Evolutionary conservation across 2,797 vertebrate genomes (phyloP).

Genomic region (Sebastes hubbsi): DNA sequence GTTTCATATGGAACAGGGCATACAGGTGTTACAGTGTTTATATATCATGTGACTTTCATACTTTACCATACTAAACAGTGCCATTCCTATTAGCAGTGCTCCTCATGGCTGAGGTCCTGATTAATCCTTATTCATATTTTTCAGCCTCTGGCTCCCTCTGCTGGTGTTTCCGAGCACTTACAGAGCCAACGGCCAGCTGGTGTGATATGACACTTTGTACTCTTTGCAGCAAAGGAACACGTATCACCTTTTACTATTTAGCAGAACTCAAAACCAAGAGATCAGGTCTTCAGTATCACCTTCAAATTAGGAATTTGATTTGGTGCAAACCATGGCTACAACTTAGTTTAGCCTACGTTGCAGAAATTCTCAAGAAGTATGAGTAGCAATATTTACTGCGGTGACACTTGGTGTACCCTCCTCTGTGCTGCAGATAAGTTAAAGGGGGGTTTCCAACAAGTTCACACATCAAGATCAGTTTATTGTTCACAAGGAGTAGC

Average conservation of each 20-base stretch:
- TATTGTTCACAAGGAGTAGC: neutral
- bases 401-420: neutral
- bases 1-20: conserved; percentile 31
- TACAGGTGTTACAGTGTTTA: conserved; percentile 44
- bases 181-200: conserved; percentile 1
- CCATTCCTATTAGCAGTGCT: conserved; percentile 52
- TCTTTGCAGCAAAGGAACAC: conserved; percentile 14
- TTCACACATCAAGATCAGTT: neutral
- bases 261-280: neutral
- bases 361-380: conserved; percentile 29
- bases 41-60: conserved; percentile 43
- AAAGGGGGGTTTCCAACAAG: neutral
- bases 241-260: conserved; percentile 3
- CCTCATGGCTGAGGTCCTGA: neutral
- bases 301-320: conserved; percentile 19
- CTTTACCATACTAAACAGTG: conserved; percentile 49
- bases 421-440: conserved; percentile 16
- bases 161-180: conserved; percentile 39
- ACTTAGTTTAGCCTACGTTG: neutral
- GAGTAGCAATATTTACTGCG: conserved; percentile 54
- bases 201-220: neutral
- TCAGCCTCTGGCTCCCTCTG: conserved; percentile 59
- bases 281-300: conserved; percentile 8
- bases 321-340: neutral
- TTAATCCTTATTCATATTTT: neutral